phyloP scores from a whole-genome alignment of 2,888 invertebrate species.

The Mechanitis mazaeus region DNA sequence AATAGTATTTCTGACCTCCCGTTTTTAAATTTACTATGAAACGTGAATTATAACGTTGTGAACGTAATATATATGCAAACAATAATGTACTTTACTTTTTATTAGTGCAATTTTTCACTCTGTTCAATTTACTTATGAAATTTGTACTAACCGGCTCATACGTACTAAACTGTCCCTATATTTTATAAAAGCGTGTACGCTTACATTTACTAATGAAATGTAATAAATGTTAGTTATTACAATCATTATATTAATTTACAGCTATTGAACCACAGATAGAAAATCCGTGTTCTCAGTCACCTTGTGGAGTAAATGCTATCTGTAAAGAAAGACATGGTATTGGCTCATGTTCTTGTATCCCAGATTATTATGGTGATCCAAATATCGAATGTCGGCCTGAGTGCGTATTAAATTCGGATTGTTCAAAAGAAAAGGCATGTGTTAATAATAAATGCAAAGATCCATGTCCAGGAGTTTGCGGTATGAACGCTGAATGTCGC shows the following conservation, averaged over 20 bases:
- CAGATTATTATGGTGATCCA: conserved; percentile 91
- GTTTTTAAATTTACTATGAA: no score
- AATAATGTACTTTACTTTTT: no score
- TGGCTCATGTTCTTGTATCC: conserved; percentile 88
- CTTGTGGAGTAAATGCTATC: conserved; percentile 90
- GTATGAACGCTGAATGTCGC: conserved; percentile 88
- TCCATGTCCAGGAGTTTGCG: conserved; percentile 89
- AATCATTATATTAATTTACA: conserved; percentile 41
- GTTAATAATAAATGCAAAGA: conserved; percentile 89
- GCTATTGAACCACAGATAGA: conserved; percentile 71
- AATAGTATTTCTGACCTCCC: neutral
- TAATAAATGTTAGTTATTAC: neutral
- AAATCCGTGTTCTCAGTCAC: conserved; percentile 87
- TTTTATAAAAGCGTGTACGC: no score
- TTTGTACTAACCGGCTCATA: no score
- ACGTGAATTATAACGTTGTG: no score
- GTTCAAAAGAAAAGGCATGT: conserved; percentile 85
- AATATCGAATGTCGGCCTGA: conserved; percentile 91
- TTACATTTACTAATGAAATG: neutral
- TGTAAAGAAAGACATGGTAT: conserved; percentile 88
- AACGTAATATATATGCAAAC: no score
- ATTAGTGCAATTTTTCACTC: no score
- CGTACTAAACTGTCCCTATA: no score
- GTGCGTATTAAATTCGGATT: conserved; percentile 92
- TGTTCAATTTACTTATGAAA: no score